phyloP scores from a whole-genome alignment of 2,113 vertebrate species.

The Erpornis zantholeuca region DNA sequence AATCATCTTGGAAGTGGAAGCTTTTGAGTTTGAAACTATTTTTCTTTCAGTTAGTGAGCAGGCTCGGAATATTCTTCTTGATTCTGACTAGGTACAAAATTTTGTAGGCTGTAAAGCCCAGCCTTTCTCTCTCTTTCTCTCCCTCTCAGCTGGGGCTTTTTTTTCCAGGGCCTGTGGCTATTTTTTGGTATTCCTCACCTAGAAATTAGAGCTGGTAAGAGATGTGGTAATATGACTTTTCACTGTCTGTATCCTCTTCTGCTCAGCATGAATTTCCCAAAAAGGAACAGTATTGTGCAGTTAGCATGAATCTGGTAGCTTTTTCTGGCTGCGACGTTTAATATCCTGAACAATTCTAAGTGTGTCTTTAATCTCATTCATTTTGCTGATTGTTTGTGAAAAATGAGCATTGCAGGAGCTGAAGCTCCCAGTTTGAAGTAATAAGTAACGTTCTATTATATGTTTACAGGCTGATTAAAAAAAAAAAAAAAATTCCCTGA shows the following conservation, averaged over 20 bases:
- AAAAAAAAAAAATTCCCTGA: neutral
- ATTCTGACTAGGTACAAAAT: neutral
- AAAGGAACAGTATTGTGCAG: neutral
- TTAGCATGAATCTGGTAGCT: neutral
- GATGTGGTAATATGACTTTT: neutral
- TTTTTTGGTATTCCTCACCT: neutral
- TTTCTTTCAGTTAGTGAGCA: neutral
- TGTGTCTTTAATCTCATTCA: neutral
- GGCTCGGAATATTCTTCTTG: neutral
- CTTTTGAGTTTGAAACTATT: neutral
- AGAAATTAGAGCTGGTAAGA: neutral
- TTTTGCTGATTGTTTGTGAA: neutral
- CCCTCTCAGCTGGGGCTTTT: neutral
- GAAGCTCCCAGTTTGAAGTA: neutral
- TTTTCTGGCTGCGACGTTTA: neutral
- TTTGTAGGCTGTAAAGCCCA: neutral
- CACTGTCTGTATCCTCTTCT: neutral
- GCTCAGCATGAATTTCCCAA: neutral
- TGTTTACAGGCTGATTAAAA: neutral
- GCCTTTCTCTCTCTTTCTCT: neutral
- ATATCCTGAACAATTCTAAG: neutral
- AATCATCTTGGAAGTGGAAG: neutral
- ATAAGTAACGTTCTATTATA: neutral
- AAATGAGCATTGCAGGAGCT: neutral
- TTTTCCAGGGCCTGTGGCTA: neutral